A percentile compares a stretch with the other conserved stretches of the same genome.
These are phyloP conservation scores for Eupeodes luniger DNA, from an alignment of 2,888 invertebrate genomes.

Conservation along the genomic window DNA sequence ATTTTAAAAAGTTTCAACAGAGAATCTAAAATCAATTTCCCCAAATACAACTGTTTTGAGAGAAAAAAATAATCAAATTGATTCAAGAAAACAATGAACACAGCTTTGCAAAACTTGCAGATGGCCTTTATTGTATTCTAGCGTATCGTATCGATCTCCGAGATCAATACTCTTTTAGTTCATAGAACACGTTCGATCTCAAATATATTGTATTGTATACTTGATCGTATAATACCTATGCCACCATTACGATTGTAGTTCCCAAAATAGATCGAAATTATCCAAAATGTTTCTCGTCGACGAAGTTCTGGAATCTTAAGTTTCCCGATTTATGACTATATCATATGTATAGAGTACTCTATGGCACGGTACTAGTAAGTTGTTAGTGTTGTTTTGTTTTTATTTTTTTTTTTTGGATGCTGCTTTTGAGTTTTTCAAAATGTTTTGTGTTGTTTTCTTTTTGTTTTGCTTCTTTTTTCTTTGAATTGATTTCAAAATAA, in stretches of 20 bases:
- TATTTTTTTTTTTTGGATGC: conserved; percentile 5
- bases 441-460: neutral
- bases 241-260: conserved; percentile 60
- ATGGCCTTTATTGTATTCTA: conserved; percentile 46
- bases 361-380: neutral
- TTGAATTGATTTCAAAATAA: conserved; percentile 61
- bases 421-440: conserved; percentile 4
- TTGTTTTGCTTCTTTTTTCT: neutral
- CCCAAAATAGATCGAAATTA: conserved; percentile 65
- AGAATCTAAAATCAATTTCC: no score
- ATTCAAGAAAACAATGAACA: conserved; percentile 27
- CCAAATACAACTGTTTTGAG: no score
- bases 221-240: neutral
- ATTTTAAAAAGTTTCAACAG: no score
- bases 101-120: conserved; percentile 50
- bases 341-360: neutral
- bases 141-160: neutral
- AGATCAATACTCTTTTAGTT: conserved; percentile 41
- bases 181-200: conserved; percentile 20
- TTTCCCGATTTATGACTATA: conserved; percentile 63
- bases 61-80: conserved; percentile 16
- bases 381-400: conserved; percentile 22
- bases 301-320: conserved; percentile 63
- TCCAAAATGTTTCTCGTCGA: conserved; percentile 51
- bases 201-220: conserved; percentile 8